Evolutionary conservation across 2,888 invertebrate genomes (phyloP).

Genomic region (Celastrina argiolus): DNA sequence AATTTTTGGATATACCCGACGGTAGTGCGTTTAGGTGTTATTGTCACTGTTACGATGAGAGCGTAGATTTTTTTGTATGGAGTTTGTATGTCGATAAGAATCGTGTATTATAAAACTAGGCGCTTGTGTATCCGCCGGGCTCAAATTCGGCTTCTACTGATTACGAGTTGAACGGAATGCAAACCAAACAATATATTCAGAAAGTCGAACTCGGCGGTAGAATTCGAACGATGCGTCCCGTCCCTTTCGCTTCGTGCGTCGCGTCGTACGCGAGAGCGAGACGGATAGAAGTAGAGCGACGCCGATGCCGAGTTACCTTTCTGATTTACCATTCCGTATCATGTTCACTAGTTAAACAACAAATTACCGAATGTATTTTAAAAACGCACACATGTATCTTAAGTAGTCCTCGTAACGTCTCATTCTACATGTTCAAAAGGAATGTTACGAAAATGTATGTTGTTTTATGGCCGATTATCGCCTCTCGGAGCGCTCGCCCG

Average conservation of each 20-base stretch:
- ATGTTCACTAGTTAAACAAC: constrained; percentile 51
- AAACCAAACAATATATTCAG: constrained; percentile 32
- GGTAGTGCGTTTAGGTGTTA: constrained; percentile 56
- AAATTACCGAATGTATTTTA: constrained; percentile 58
- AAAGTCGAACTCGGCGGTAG: constrained; percentile 33
- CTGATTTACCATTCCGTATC: constrained; percentile 40
- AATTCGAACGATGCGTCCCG: constrained; percentile 34
- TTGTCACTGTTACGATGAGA: constrained; percentile 49
- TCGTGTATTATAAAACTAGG: constrained; percentile 37
- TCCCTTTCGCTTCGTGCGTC: constrained; percentile 39
- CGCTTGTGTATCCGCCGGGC: constrained; percentile 30
- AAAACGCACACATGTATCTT: constrained; percentile 61
- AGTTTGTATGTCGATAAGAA: constrained; percentile 48
- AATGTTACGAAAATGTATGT: constrained; percentile 22
- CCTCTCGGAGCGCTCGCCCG: constrained; percentile 12
- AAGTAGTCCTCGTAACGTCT: constrained; percentile 50
- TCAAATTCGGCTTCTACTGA: constrained; percentile 25
- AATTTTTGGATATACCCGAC: constrained; percentile 58
- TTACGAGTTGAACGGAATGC: constrained; percentile 31
- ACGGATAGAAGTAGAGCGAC: constrained; percentile 30
- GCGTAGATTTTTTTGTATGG: constrained; percentile 52
- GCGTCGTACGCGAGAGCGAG: constrained; percentile 32
- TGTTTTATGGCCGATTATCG: constrained; percentile 22
- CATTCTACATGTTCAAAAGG: constrained; percentile 27
- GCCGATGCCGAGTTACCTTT: constrained; percentile 34